Evolutionary conservation across 2,797 vertebrate genomes (phyloP).

Genomic region (Vultur gryphus): DNA sequence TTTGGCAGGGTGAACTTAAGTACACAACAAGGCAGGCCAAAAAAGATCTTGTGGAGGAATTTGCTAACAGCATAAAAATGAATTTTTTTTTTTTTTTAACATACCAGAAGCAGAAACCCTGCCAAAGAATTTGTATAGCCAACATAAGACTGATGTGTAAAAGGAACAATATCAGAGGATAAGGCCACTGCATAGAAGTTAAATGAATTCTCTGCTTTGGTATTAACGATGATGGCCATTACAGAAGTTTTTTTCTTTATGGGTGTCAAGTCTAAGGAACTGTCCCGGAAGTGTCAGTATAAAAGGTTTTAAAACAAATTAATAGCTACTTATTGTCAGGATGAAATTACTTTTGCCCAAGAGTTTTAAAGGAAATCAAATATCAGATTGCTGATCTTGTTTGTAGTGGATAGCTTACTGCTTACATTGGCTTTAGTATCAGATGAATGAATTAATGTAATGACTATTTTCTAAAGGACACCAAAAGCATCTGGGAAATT

Average conservation of each 20-base stretch:
- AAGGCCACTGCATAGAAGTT: background rate
- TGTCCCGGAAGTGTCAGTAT: background rate
- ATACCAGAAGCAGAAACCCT: background rate
- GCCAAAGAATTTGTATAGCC: background rate
- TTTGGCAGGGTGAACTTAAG: background rate
- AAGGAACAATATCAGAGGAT: background rate
- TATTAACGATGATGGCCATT: background rate
- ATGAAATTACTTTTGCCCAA: background rate
- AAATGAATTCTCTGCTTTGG: background rate
- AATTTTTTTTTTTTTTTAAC: background rate
- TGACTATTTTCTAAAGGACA: background rate
- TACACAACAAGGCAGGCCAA: background rate
- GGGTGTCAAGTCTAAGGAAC: background rate
- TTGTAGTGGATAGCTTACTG: background rate
- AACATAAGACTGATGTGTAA: background rate
- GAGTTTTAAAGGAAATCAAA: background rate
- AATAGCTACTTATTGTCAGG: background rate
- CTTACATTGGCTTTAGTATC: background rate
- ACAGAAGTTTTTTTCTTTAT: background rate
- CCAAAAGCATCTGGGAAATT: background rate
- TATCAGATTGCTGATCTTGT: background rate
- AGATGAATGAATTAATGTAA: background rate
- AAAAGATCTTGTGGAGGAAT: background rate
- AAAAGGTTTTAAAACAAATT: background rate
- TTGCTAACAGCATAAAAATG: background rate